Conservation (phyloP, 2,888 invertebrate genomes). For the Ophioninae sp. region DNA sequence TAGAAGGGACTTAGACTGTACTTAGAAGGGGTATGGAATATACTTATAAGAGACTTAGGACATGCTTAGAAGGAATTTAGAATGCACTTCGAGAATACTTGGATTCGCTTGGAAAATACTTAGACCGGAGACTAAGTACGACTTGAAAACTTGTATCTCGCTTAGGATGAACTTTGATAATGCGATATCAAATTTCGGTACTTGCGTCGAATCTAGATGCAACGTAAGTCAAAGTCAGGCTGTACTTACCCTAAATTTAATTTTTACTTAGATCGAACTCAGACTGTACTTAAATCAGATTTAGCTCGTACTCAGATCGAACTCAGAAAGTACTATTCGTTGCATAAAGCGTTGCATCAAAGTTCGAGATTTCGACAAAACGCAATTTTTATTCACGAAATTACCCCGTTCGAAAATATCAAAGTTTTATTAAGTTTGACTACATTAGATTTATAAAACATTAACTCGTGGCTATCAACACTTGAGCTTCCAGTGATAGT, state of each 20-base stretch:
- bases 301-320: neutral
- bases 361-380: too few relatives aligned
- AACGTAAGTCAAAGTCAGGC: neutral
- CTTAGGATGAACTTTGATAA: too few relatives aligned
- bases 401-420: neutral
- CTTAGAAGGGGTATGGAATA: too few relatives aligned
- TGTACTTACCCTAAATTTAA: neutral
- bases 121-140: too few relatives aligned
- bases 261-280: neutral
- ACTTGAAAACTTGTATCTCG: too few relatives aligned
- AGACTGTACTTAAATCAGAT: neutral
- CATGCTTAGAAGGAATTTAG: neutral
- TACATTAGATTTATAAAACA: neutral
- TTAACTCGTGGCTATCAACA: conserved; percentile 4
- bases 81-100: too few relatives aligned
- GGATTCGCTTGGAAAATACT: too few relatives aligned
- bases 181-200: too few relatives aligned
- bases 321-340: neutral
- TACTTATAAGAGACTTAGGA: too few relatives aligned
- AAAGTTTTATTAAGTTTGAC: neutral
- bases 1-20: too few relatives aligned
- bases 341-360: too few relatives aligned
- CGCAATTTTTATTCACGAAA: neutral
- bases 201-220: neutral
- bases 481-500: conserved; percentile 11